Conservation (phyloP, 1,140 invertebrate species). For the Drosophila melanica region DNA sequence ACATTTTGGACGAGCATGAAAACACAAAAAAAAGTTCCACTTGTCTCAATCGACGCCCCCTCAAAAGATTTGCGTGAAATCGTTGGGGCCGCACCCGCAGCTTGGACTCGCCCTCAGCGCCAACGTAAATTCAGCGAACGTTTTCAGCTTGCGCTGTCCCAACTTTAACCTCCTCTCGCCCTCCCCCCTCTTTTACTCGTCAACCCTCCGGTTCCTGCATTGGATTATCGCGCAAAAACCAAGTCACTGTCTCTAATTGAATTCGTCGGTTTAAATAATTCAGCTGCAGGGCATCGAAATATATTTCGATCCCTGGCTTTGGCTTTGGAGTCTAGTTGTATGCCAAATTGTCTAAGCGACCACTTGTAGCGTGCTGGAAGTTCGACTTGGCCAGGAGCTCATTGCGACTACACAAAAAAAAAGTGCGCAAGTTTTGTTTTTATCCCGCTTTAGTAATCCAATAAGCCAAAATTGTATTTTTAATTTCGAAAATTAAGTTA, state of each 20-base stretch:
- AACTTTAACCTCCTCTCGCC: background rate
- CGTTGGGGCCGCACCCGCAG: slow-evolving; percentile 65
- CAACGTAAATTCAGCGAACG: slow-evolving; percentile 73
- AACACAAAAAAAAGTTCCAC: slow-evolving; percentile 53
- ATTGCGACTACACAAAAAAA: slow-evolving; percentile 15
- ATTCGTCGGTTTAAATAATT: slow-evolving; percentile 84
- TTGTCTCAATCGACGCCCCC: slow-evolving; percentile 68
- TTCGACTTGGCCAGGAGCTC: slow-evolving; percentile 28
- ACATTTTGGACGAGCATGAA: too few relatives aligned
- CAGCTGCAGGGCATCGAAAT: slow-evolving; percentile 81
- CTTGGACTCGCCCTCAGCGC: slow-evolving; percentile 74
- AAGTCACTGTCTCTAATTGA: slow-evolving; percentile 84
- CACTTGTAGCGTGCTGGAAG: slow-evolving; percentile 52
- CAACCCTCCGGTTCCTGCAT: background rate
- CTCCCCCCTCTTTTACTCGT: background rate
- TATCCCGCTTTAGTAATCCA: too few relatives aligned
- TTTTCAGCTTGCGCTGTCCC: slow-evolving; percentile 3
- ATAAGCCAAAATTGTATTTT: too few relatives aligned
- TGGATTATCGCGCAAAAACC: slow-evolving; percentile 75
- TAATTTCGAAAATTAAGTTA: too few relatives aligned
- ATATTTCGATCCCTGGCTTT: slow-evolving; percentile 59
- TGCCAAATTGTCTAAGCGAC: slow-evolving; percentile 38
- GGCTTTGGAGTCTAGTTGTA: slow-evolving; percentile 48
- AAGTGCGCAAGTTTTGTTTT: background rate
- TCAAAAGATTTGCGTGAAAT: slow-evolving; percentile 64